Base-by-base conservation (phyloP, 2,797 vertebrate species). In the Lutjanus campechanus region DNA sequence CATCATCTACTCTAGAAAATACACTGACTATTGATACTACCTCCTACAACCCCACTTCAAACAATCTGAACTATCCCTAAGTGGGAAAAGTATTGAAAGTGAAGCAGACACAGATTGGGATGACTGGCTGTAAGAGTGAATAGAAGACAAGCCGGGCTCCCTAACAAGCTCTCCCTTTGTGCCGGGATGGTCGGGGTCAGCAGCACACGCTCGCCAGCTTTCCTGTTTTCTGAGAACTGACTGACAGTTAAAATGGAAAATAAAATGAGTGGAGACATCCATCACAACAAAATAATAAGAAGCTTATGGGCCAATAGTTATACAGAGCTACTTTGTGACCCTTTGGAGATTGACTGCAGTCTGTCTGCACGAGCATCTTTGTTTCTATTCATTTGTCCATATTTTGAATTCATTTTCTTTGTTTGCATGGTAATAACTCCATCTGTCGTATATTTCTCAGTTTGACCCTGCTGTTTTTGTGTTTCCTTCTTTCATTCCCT, bases 141-240 rank as follows among this genome's bases (percentile, higher is more conserved):
- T 51, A 71, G 79, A 75, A 79, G 64, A 83, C 41, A 25, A 77
- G 70, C 63, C 64, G 20, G 0, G 79, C 82, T 88, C 81, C 69
- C 25, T 64, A 89, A 91, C 92, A 94, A 83, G 68, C 79, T 47
- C 40, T 19, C 41, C 85, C 91, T 92, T 93, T 93, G 91, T 93
- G 82, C 73, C 36, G 41, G 19, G 71, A 68, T 75, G 29, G 62
- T n/a, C 50, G 44, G 83, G 89, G 87, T 92, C 91, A 90, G 79
- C 69, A 19, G 75, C 85, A 59, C 81, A 69, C 73, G 60, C 71
- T 72, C 46, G 11, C 49, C 41, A 69, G 90, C 73, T 66, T 89
- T 88, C 85, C 87, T 91, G 92, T 89, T 91, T 89, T 84, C 82
- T 82, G 81, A 74, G 79, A 85, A 88, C 22, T 59, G 73, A 79